These are phyloP conservation scores for Leptarthrus brevirostris DNA, from an alignment of 2,888 invertebrate species.

Conservation along the genomic window DNA sequence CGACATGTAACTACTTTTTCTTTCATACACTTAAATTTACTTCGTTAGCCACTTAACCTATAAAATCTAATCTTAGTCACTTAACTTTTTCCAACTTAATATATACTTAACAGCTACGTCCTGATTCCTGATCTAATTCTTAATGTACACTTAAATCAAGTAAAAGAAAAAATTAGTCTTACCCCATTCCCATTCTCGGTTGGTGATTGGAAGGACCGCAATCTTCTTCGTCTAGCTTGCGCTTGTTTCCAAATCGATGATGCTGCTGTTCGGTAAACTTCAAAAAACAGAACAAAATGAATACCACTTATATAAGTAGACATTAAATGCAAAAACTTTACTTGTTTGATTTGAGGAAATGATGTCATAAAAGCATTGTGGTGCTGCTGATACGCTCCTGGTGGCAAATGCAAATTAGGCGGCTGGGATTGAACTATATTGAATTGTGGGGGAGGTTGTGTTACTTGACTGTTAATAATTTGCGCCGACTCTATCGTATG, in stretches of 20 bases:
- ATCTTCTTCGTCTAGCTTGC: conserved; percentile 54
- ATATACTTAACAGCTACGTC: not conserved
- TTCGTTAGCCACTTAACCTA: too few relatives aligned
- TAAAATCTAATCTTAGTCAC: not conserved
- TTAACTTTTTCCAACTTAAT: conserved; percentile 7
- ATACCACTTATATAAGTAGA: not conserved
- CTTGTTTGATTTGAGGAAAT: conserved; percentile 48
- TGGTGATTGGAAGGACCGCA: conserved; percentile 48
- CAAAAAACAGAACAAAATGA: not conserved
- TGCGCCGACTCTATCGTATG: conserved; percentile 49
- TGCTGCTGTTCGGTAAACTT: conserved; percentile 27
- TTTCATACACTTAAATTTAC: conserved; percentile 16
- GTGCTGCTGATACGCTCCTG: conserved; percentile 39
- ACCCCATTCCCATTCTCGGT: conserved; percentile 56
- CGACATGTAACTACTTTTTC: not conserved
- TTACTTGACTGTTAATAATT: conserved; percentile 49
- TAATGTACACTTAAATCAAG: not conserved
- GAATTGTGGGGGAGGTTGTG: conserved; percentile 51
- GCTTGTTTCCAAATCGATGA: conserved; percentile 50
- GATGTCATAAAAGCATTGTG: conserved; percentile 46
- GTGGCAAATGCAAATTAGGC: conserved; percentile 4
- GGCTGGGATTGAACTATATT: conserved; percentile 45
- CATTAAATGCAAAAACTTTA: too few relatives aligned
- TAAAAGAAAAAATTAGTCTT: conserved; percentile 47
- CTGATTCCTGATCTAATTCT: conserved; percentile 10